Evolutionary conservation across 2,113 vertebrate genomes (phyloP).

Genomic region (Sisor rabdophorus): DNA sequence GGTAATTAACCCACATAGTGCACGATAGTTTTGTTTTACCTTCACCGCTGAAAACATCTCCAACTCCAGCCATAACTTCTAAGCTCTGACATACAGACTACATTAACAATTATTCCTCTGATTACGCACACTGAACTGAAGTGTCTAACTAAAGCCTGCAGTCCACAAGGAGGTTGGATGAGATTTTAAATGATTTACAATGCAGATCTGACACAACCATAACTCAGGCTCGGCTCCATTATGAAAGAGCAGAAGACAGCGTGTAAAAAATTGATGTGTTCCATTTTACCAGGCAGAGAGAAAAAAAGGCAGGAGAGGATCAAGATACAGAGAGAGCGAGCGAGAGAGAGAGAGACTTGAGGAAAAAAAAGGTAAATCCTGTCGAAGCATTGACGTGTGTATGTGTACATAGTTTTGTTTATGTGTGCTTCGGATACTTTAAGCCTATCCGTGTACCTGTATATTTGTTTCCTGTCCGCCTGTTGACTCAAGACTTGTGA

Average conservation of each 20-base stretch:
- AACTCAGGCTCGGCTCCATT: constrained; percentile 31
- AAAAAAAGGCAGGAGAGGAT: constrained; percentile 43
- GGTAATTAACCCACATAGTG: constrained; percentile 29
- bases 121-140: constrained; percentile 26
- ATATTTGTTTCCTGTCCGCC: constrained; percentile 45
- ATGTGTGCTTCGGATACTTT: neutral
- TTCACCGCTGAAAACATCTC: constrained; percentile 4
- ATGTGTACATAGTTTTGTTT: neutral
- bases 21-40: constrained; percentile 14
- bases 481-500: neutral
- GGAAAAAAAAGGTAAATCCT: constrained; percentile 39
- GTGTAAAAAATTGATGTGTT: constrained; percentile 48
- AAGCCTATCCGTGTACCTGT: neutral
- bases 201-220: constrained; percentile 31
- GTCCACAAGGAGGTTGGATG: constrained; percentile 7
- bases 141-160: neutral
- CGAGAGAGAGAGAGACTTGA: constrained; percentile 9
- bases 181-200: constrained; percentile 40
- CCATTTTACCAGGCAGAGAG: constrained; percentile 35
- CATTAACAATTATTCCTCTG: constrained; percentile 19
- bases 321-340: constrained; percentile 47
- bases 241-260: constrained; percentile 32
- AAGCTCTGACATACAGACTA: neutral
- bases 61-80: neutral
- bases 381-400: neutral